Conservation (phyloP, 2,113 vertebrate genomes). For the Agelaius phoeniceus region DNA sequence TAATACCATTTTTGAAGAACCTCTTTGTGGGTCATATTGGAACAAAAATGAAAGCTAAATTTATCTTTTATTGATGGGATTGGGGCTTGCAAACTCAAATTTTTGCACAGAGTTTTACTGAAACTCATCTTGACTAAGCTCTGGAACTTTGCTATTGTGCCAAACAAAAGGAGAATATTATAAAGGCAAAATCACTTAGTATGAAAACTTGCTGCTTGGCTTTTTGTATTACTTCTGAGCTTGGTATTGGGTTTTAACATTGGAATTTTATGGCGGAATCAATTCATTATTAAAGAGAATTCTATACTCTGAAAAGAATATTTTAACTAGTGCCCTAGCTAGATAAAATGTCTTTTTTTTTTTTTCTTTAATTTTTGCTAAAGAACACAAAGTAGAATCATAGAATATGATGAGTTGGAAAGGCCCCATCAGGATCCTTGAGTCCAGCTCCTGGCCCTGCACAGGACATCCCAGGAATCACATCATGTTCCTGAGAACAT, state of each 20-base stretch:
- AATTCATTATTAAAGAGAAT: neutral
- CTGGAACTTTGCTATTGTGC: neutral
- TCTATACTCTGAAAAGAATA: neutral
- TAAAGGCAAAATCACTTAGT: neutral
- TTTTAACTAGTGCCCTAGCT: neutral
- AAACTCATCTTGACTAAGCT: neutral
- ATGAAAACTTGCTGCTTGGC: neutral
- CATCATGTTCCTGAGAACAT: neutral
- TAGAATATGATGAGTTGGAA: neutral
- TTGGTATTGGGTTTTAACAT: neutral
- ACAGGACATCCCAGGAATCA: neutral
- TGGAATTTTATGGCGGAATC: neutral
- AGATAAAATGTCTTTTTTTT: neutral
- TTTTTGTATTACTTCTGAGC: neutral
- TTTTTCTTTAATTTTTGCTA: neutral
- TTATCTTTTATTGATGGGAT: neutral
- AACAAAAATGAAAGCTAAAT: neutral
- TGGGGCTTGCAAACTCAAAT: neutral
- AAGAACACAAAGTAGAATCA: neutral
- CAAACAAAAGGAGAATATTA: neutral
- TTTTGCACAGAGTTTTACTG: neutral
- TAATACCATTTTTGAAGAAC: neutral
- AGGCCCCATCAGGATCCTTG: no score
- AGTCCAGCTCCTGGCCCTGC: neutral
- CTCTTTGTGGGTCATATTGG: neutral